phyloP scores from a whole-genome alignment of 1,140 invertebrate species.

The Bombus confusus region DNA sequence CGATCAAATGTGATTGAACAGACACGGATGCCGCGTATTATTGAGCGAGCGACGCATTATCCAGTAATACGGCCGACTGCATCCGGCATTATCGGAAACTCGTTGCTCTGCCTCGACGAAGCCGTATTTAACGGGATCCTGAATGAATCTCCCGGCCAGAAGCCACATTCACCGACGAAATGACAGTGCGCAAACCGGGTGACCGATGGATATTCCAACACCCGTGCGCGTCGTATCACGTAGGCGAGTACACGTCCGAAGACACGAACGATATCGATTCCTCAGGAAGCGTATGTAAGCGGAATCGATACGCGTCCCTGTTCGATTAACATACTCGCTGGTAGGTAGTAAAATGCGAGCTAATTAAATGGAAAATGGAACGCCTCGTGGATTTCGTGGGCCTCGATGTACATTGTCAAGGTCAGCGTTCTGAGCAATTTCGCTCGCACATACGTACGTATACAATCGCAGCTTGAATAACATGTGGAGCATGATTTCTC shows the following conservation, averaged over 20 bases:
- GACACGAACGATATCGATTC: neutral
- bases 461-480: too few relatives aligned
- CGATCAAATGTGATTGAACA: conserved; percentile 71
- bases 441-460: too few relatives aligned
- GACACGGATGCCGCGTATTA: conserved; percentile 69
- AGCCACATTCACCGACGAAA: conserved; percentile 55
- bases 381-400: too few relatives aligned
- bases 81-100: conserved; percentile 78
- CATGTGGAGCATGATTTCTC: too few relatives aligned
- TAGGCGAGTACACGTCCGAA: neutral
- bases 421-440: too few relatives aligned
- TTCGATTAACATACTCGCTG: neutral
- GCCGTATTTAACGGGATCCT: conserved; percentile 70
- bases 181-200: conserved; percentile 24
- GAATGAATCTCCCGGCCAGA: conserved; percentile 53
- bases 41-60: conserved; percentile 73
- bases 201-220: conserved; percentile 19
- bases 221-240: neutral
- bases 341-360: too few relatives aligned
- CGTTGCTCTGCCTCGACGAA: conserved; percentile 71
- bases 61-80: conserved; percentile 75
- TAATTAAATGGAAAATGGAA: too few relatives aligned
- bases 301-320: neutral
- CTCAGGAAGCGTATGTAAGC: neutral
- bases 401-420: too few relatives aligned